Base-by-base conservation (phyloP, 2,113 vertebrate genomes). In the Poeciliopsis prolifica region DNA sequence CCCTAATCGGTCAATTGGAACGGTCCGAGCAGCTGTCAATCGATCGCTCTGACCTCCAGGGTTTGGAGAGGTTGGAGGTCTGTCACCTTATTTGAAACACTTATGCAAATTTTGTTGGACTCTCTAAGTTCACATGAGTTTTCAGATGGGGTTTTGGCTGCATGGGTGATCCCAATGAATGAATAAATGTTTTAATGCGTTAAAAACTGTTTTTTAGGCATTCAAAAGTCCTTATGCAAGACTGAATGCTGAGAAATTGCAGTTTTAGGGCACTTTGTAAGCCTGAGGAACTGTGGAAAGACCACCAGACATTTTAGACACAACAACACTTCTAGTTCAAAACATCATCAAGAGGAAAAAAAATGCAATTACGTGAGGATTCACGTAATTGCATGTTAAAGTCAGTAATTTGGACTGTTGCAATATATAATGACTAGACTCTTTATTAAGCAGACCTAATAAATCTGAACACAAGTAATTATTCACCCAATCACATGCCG, bases 11-110 rank as follows among this genome's bases (percentile, higher is more conserved):
- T 84, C 71, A 29, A 42, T 75, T 0, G 17, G 68, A 77, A 65
- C 67, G 69, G 28, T 17, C 40, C 26, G 0, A 54, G 44, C 74
- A 74, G 78, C 66, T 79, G 75, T 86, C 75, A 77, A 4, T 79
- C 68, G 51, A 88, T 81, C 48, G 4, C 26, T 4, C 54, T 2
- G 54, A 78, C 28, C 31, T 51, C 37, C 1, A 0, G 28, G 26
- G 35, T 1, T 17, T n/a, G 64, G 31, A 22, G n/a, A 54, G 29
- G 58, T 1, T 12, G 26, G 66, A 17, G 29, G 61, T 5, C 61
- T 44, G 65, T 22, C 35, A 31, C 48, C 22, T 35, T 24, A 0
- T 64, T 15, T 48, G 1, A 74, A 75, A 73, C 13, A 30, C 19
- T 63, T 14, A 12, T 73, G 72, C 63, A 61, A 70, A 76, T 74